phyloP scores from a whole-genome alignment of 2,797 vertebrate genomes.

The Alfaro cultratus region DNA sequence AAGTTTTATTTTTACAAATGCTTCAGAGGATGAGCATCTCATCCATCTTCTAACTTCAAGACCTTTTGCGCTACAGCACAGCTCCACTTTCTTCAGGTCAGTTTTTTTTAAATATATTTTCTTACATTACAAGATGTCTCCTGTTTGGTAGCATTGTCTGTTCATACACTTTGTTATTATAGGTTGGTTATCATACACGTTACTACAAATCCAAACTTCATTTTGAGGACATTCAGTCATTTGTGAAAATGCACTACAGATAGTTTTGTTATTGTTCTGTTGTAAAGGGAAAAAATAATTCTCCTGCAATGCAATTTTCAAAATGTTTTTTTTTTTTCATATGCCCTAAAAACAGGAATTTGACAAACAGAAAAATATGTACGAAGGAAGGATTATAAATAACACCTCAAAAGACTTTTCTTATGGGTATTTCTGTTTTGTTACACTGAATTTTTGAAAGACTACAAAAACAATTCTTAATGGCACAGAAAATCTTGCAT shows the following conservation, averaged over 20 bases:
- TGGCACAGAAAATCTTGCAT: constrained; percentile 45
- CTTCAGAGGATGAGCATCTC: neutral
- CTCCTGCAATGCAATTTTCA: neutral
- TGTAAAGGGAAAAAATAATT: neutral
- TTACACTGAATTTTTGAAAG: neutral
- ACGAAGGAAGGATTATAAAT: neutral
- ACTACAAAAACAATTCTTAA: constrained; percentile 33
- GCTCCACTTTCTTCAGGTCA: neutral
- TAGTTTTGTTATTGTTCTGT: neutral
- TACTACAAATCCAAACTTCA: neutral
- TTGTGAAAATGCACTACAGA: neutral
- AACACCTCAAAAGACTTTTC: neutral
- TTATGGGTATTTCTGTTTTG: constrained; percentile 13
- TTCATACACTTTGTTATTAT: neutral
- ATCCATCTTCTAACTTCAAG: neutral
- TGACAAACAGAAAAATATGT: neutral
- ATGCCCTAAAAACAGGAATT: neutral
- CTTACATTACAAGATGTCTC: neutral
- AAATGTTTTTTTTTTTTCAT: neutral
- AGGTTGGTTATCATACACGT: neutral
- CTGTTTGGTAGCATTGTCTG: neutral
- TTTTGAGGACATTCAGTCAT: neutral
- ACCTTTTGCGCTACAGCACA: neutral
- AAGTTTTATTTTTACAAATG: neutral
- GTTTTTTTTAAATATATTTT: neutral